These are phyloP conservation scores for Calameuta pallipes DNA, from an alignment of 2,888 invertebrate genomes.

Conservation along the genomic window DNA sequence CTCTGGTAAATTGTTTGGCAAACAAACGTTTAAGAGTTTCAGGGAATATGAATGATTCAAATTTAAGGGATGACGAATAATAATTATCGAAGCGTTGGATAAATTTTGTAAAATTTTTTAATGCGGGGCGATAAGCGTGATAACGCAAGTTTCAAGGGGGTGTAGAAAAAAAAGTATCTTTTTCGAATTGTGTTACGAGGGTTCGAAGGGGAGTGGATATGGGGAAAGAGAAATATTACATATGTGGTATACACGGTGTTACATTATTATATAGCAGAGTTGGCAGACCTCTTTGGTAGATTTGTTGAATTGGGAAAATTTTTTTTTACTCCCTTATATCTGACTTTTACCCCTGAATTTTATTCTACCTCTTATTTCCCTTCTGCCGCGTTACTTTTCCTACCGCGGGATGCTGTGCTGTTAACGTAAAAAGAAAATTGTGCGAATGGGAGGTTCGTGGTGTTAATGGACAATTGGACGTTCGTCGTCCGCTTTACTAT, in stretches of 20 bases:
- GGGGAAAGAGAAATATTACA: not conserved
- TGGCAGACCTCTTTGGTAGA: constrained; percentile 49
- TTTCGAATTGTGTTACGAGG: not conserved
- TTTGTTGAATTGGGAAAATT: constrained; percentile 47
- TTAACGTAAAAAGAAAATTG: constrained; percentile 50
- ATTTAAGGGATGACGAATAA: not conserved
- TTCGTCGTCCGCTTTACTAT: constrained; percentile 54
- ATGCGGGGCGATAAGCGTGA: not conserved
- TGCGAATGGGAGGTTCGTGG: constrained; percentile 55
- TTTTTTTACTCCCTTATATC: constrained; percentile 40
- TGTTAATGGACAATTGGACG: constrained; percentile 57
- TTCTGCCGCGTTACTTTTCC: not conserved
- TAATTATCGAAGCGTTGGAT: not conserved
- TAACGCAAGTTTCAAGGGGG: not conserved
- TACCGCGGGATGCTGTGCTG: constrained; percentile 24
- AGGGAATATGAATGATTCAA: not conserved
- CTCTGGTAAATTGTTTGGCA: not conserved
- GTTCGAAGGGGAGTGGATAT: not conserved
- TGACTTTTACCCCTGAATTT: constrained; percentile 50
- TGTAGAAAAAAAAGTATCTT: not conserved
- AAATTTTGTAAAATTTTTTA: not conserved
- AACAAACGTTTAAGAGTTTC: not conserved
- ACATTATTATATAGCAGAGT: constrained; percentile 48
- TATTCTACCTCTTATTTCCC: not conserved
- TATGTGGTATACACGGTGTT: not conserved